Percentiles rank a stretch among this genome's conserved stretches.
Conservation (phyloP, 2,113 vertebrate species). For the Tricholaema leucomelas region DNA sequence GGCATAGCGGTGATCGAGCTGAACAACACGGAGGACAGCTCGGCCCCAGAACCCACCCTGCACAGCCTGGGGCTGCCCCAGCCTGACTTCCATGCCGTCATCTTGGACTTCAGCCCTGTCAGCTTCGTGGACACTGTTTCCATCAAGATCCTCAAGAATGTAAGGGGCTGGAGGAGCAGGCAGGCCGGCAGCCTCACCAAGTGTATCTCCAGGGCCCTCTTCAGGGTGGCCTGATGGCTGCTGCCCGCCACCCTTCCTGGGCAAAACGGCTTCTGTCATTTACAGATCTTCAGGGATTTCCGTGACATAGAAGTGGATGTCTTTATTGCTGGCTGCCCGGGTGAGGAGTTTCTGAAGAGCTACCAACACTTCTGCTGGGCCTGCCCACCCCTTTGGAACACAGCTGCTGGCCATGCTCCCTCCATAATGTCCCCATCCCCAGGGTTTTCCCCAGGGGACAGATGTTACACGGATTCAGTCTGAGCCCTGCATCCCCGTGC, state of each 20-base stretch:
- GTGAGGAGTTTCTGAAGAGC: constrained; percentile 49
- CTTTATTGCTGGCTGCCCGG: constrained; percentile 66
- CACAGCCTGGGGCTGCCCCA: constrained; percentile 64
- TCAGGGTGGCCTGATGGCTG: accelerated
- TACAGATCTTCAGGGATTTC: constrained; percentile 89
- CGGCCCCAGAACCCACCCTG: not conserved
- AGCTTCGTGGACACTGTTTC: constrained; percentile 92
- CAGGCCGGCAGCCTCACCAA: accelerated
- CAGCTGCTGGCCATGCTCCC: not conserved
- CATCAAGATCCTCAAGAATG: constrained; percentile 87
- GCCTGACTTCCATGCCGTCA: constrained; percentile 74
- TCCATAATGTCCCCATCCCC: not conserved
- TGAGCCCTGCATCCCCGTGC: accelerated
- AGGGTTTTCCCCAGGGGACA: not conserved
- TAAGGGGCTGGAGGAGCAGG: constrained; percentile 61
- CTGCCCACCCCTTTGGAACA: not conserved
- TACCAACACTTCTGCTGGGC: accelerated
- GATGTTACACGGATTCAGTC: not conserved
- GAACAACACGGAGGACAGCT: not conserved
- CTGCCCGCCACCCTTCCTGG: accelerated
- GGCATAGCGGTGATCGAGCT: not conserved
- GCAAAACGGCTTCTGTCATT: not conserved
- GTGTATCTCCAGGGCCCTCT: not conserved
- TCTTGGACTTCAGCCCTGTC: constrained; percentile 88
- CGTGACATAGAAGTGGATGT: constrained; percentile 84